Conservation (phyloP, 1,140 invertebrate species). For the Drosophila truncata region DNA sequence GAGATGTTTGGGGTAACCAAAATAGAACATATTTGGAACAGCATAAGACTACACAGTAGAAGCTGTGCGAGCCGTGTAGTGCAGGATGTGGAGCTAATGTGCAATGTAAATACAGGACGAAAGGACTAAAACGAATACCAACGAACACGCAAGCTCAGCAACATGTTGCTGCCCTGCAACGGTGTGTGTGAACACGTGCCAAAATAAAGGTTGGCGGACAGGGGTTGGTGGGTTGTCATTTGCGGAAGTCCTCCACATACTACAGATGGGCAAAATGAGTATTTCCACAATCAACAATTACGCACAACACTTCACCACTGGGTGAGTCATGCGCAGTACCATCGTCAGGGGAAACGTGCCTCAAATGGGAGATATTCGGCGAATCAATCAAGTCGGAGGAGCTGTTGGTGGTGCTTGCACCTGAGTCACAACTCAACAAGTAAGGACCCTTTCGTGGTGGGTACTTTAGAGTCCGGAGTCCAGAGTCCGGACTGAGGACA, state of each 20-base stretch:
- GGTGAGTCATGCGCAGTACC: constrained; percentile 58
- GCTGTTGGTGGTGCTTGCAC: neutral
- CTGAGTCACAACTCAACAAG: constrained; percentile 34
- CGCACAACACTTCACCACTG: constrained; percentile 28
- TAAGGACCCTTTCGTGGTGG: neutral
- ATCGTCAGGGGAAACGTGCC: constrained; percentile 32
- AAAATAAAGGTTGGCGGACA: constrained; percentile 42
- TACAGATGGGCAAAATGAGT: neutral
- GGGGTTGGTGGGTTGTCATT: neutral
- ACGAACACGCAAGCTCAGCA: constrained; percentile 62
- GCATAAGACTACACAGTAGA: no score
- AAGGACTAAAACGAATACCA: neutral
- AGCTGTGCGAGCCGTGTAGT: neutral
- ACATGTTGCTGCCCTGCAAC: constrained; percentile 55
- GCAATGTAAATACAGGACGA: constrained; percentile 19
- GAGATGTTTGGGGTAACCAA: constrained; percentile 1
- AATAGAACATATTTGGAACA: neutral
- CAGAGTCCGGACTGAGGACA: neutral
- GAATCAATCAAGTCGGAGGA: constrained; percentile 2
- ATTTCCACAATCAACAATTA: constrained; percentile 71
- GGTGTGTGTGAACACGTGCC: constrained; percentile 59
- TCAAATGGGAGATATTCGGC: neutral
- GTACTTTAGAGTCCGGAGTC: neutral
- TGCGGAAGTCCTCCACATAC: constrained; percentile 10
- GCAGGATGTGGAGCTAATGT: constrained; percentile 20